Base-by-base conservation (phyloP, 2,888 invertebrate species). In the Scaptomyza caliginosa region DNA sequence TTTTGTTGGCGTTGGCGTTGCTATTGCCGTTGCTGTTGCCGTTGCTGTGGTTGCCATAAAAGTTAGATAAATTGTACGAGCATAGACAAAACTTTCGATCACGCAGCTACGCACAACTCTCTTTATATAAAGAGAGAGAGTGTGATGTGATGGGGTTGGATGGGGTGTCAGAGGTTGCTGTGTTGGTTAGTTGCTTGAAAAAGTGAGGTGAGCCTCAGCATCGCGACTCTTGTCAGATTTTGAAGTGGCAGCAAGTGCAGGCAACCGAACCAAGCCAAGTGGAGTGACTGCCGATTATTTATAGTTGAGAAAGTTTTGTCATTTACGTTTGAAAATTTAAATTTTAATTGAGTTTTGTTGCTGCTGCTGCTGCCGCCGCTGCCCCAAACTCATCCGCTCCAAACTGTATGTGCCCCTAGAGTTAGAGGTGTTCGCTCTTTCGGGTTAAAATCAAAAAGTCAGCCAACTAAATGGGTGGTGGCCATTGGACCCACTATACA, bases 221-320 rank as follows among this genome's bases (percentile, higher is more conserved):
- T 42, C 83, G 73, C 86, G 76, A 63, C 65, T 63, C 71, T 74
- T 74, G 72, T 72, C 67, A 70, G 67, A 70, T 86, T 81, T 85
- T 85, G 69, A 77, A 84, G 80, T 86, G 80, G 69, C 69, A 51
- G 39, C 52, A 38, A 56, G 60, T 43, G 62, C 67, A 55, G 46
- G 68, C 68, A 62, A 77, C 59, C 39, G 19, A 66, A 59, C 43
- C 46, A 60, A 58, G 51, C 81, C 81, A 66, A 82, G 69, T 73
- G 76, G 64, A 69, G 67, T 65, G 66, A 69, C 75, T 86, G 67
- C 77, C 86, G 84, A 86, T 84, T 84, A 84, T 84, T 84, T 84
- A 88, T 88, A 84, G 84, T 88, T 88, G 86, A 83, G 73, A 84
- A 85, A 88, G 78, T 85, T 85, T 85, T 88, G 84, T 85, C 84